Evolutionary conservation across 2,113 vertebrate genomes (phyloP).

Genomic region (Serilophus lunatus): DNA sequence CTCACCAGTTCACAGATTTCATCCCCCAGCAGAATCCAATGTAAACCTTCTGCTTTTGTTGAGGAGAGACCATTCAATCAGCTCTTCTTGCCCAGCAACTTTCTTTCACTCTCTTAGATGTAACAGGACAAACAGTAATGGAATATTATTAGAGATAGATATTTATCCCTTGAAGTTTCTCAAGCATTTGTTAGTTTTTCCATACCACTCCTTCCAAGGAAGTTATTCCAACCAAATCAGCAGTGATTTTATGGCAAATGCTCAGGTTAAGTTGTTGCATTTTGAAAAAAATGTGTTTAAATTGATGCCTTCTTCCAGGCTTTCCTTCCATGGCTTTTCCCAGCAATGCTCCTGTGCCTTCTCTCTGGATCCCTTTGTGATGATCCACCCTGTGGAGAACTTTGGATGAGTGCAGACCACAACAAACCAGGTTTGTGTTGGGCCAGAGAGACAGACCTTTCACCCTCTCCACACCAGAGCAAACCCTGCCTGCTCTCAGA

Average conservation of each 20-base stretch:
- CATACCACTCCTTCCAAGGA: not conserved
- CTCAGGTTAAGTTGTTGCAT: not conserved
- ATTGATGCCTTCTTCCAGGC: not conserved
- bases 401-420: not conserved
- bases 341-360: not conserved
- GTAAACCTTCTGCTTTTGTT: not conserved
- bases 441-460: not conserved
- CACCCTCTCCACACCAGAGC: not conserved
- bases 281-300: not conserved
- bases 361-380: not conserved
- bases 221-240: not conserved
- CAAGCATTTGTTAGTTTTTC: not conserved
- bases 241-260: not conserved
- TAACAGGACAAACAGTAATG: not conserved
- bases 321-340: not conserved
- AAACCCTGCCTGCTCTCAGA: not conserved
- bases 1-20: not conserved
- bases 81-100: not conserved
- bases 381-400: not conserved
- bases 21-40: not conserved
- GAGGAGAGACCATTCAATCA: not conserved
- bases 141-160: not conserved
- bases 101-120: not conserved
- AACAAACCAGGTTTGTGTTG: not conserved
- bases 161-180: not conserved